Evolutionary conservation across 53 echinoderm and acorn worm genomes (phyloP).

Genomic region (Zoroaster sp.): DNA sequence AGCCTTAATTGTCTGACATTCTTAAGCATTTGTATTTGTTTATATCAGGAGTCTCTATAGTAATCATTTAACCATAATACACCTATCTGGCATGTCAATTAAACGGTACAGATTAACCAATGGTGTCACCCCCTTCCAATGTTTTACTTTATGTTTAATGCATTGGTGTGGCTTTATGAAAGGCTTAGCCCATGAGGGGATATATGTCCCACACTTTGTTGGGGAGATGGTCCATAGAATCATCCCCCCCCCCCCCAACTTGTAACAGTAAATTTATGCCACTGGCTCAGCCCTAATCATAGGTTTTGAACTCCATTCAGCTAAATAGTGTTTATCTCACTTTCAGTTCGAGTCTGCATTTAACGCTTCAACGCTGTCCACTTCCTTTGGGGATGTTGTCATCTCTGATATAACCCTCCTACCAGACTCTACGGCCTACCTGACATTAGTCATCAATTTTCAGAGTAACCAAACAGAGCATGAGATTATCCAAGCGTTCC

Average conservation of each 20-base stretch:
- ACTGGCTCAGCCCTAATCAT: neutral
- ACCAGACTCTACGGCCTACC: neutral
- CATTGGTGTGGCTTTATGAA: too few relatives aligned
- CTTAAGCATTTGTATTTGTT: too few relatives aligned
- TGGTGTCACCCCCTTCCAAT: neutral
- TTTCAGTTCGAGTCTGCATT: slow-evolving; percentile 50
- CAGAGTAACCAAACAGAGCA: neutral
- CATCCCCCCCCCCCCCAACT: neutral
- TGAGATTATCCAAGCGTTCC: slow-evolving; percentile 49
- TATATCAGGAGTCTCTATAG: too few relatives aligned
- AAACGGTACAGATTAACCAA: neutral
- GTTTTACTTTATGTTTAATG: neutral
- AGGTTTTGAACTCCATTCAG: neutral
- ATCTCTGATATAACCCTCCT: neutral
- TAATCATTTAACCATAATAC: too few relatives aligned
- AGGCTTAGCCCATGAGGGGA: too few relatives aligned
- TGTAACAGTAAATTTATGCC: neutral
- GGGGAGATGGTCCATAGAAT: neutral
- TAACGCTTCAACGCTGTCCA: neutral
- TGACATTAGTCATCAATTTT: slow-evolving; percentile 57
- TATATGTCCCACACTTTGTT: too few relatives aligned
- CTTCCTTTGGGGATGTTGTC: slow-evolving; percentile 23
- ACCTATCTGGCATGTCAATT: neutral
- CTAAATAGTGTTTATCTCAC: neutral
- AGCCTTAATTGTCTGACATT: neutral